Percentiles rank a stretch among this genome's conserved stretches.
Conservation (phyloP, 2,888 invertebrate species). For the Leucozona laternaria region DNA sequence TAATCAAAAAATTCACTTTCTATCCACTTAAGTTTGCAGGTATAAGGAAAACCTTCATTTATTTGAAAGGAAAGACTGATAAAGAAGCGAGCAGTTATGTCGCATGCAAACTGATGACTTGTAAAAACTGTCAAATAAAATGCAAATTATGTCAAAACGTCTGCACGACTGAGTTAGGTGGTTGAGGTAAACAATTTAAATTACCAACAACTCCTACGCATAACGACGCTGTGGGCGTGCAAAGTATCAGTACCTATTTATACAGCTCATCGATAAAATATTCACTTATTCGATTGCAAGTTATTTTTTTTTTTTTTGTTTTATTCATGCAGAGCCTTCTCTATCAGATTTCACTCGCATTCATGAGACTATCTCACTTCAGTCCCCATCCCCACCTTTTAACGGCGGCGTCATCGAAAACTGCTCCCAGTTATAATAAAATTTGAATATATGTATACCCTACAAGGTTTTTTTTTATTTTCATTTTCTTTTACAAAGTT, state of each 20-base stretch:
- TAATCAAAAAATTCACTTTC: conserved; percentile 47
- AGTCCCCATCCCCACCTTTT: neutral
- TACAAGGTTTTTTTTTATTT: neutral
- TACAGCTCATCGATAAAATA: conserved; percentile 57
- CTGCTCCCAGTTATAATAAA: neutral
- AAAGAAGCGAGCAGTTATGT: neutral
- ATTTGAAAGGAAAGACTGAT: conserved; percentile 30
- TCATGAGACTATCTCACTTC: conserved; percentile 10
- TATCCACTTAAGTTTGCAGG: neutral
- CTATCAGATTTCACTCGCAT: conserved; percentile 61
- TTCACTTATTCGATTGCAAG: conserved; percentile 58
- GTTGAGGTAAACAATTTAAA: conserved; percentile 41
- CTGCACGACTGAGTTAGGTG: conserved; percentile 33
- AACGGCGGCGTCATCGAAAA: conserved; percentile 19
- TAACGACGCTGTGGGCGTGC: conserved; percentile 62
- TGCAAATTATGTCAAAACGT: conserved; percentile 79
- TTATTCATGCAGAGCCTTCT: conserved; percentile 26
- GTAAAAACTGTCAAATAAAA: conserved; percentile 80
- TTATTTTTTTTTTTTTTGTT: neutral
- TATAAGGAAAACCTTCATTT: conserved; percentile 11
- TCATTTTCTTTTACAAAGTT: conserved; percentile 28
- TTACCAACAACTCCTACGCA: conserved; percentile 36
- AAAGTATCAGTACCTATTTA: conserved; percentile 49
- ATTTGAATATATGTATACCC: neutral
- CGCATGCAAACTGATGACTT: conserved; percentile 53